Percentiles rank a stretch among this genome's conserved stretches.
These are phyloP conservation scores for Bos javanicus DNA, from an alignment of 2,113 vertebrate species.

Conservation along the genomic window DNA sequence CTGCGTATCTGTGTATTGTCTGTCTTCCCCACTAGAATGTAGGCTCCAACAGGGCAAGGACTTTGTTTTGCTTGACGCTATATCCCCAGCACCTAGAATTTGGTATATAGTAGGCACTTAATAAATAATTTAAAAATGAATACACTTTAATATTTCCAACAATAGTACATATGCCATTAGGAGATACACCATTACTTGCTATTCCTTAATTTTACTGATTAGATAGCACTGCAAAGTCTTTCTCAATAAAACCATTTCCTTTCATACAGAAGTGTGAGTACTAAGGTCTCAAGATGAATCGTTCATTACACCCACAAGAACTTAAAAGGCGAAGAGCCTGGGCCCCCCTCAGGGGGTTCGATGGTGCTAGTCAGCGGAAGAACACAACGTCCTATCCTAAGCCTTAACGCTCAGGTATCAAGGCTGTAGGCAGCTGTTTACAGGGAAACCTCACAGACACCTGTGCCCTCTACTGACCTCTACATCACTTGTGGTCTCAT, in stretches of 20 bases:
- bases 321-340: not conserved
- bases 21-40: not conserved
- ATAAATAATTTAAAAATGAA: conserved; percentile 17
- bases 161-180: not conserved
- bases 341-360: not conserved
- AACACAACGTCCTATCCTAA: not conserved
- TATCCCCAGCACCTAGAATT: not conserved
- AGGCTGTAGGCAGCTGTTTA: not conserved
- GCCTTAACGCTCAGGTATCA: not conserved
- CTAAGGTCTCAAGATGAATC: conserved; percentile 17
- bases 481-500: conserved; percentile 83
- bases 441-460: not conserved
- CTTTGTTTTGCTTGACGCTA: conserved; percentile 15
- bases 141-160: conserved; percentile 9
- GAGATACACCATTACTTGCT: not conserved
- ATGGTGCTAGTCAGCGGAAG: not conserved
- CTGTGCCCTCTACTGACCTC: conserved; percentile 79
- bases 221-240: conserved; percentile 6
- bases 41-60: conserved; percentile 11
- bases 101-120: not conserved
- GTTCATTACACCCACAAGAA: not conserved
- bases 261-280: not conserved
- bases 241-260: conserved; percentile 17
- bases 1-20: not conserved
- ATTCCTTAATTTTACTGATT: not conserved